phyloP scores from a whole-genome alignment of 1,140 invertebrate species.

The Psilanteris sp. region DNA sequence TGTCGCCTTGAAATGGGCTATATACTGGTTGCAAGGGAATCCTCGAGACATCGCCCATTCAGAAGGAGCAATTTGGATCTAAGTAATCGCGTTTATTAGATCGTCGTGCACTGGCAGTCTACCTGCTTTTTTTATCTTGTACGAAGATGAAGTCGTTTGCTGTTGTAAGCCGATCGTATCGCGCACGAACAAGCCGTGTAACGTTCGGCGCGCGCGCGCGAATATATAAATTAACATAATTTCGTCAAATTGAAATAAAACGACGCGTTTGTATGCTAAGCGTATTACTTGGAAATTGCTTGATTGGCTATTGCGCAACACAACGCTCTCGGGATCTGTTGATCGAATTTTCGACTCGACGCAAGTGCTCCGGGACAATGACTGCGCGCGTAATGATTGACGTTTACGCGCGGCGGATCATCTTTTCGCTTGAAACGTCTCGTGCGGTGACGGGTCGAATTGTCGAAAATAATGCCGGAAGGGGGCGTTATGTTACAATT shows the following conservation, averaged over 20 bases:
- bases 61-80: conserved; percentile 57
- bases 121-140: conserved; percentile 48
- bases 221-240: conserved; percentile 30
- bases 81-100: conserved; percentile 67
- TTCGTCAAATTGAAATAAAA: conserved; percentile 19
- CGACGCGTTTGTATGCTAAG: neutral
- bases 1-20: conserved; percentile 71
- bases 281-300: neutral
- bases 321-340: conserved; percentile 6
- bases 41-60: conserved; percentile 58
- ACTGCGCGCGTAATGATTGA: conserved; percentile 71
- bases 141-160: conserved; percentile 52
- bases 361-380: conserved; percentile 64
- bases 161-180: conserved; percentile 62
- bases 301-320: conserved; percentile 10
- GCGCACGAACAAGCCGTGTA: conserved; percentile 39
- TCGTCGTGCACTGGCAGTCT: conserved; percentile 30
- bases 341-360: conserved; percentile 43
- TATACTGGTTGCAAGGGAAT: conserved; percentile 71
- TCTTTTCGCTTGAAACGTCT: too few relatives aligned
- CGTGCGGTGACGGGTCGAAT: too few relatives aligned
- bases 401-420: conserved; percentile 57
- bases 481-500: too few relatives aligned
- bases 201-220: conserved; percentile 4
- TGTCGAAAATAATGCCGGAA: too few relatives aligned